Percentiles rank a stretch among this genome's conserved stretches.
These are phyloP conservation scores for Phylloscopus whistleri DNA, from an alignment of 2,113 vertebrate genomes.

Conservation along the genomic window DNA sequence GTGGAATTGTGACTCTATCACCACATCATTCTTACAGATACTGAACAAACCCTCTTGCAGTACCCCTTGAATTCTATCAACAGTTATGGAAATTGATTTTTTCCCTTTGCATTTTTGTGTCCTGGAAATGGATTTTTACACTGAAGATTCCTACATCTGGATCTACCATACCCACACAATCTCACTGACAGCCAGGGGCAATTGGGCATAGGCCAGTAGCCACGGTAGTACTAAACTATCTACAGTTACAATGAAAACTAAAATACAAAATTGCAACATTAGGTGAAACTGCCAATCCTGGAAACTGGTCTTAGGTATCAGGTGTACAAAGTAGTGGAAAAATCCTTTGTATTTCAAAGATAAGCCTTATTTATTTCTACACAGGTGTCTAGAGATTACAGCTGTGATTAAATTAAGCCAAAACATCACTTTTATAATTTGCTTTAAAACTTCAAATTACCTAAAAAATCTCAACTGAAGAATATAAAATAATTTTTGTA, in stretches of 20 bases:
- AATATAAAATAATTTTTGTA: not conserved
- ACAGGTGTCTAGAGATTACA: not conserved
- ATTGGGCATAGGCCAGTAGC: not conserved
- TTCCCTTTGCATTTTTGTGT: not conserved
- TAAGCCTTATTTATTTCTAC: not conserved
- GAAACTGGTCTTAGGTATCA: not conserved
- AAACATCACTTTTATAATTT: not conserved
- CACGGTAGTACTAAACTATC: not conserved
- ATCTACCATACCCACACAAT: not conserved
- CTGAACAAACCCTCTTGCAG: not conserved
- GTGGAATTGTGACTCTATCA: not conserved
- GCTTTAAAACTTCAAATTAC: not conserved
- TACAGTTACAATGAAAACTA: not conserved
- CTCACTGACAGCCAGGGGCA: not conserved
- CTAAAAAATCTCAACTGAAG: not conserved
- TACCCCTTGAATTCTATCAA: fast-evolving
- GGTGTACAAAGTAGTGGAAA: not conserved
- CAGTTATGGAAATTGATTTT: not conserved
- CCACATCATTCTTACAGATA: not conserved
- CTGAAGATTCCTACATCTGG: not conserved
- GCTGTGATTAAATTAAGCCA: not conserved
- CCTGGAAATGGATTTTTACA: not conserved
- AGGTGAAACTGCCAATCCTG: not conserved
- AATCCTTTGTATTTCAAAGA: not conserved
- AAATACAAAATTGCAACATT: not conserved